Base-by-base conservation (phyloP, 2,113 vertebrate species). In the Struthio camelus region DNA sequence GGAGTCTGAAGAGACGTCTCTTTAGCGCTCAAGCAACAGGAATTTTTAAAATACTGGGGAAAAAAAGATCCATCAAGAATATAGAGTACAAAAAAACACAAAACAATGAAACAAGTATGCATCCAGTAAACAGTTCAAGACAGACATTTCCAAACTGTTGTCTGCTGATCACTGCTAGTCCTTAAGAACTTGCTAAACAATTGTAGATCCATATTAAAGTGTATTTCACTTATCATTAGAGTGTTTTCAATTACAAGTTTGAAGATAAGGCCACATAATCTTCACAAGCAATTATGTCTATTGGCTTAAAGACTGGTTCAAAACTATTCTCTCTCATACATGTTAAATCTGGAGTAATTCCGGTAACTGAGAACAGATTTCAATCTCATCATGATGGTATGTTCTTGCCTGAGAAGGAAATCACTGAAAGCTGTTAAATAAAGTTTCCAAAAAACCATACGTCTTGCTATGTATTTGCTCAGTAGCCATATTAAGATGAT, bases 291-390 rank as follows among this genome's bases (percentile, higher is more conserved):
- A 93, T 64, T 6, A 71, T 83, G 20, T 25, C 46, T 23, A 30
- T 48, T 89, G 11, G 14, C 22, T 86, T 59, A 23, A 82, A 85
- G 14, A 64, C 25, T 71, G 19, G 9, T 91, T 89, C 46, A 62
- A 64, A 94, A 44, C 42, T 79, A 40, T 28, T 67, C 7, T 71
- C 58, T 67, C 80, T 56, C 53, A 73, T 32, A 83, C 14, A 64
- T 38, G 22, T 90, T 66, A 79, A 85, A 77, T 72, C 61, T 85
- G 61, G 23, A 82, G 38, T 64, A 86, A 71, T 27, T 79, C 56
- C 48, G 38, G 38, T 81, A 92, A 95, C 69, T 40, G 28, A 84
- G 65, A 94, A 89, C 77, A 92, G 42, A 87, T 79, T 93, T 93
- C 62, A 69, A 17, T n/a, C 79, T 85, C 69, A 34, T 81, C 54